phyloP scores from a whole-genome alignment of 2,797 vertebrate species.

The Botia kubotai region DNA sequence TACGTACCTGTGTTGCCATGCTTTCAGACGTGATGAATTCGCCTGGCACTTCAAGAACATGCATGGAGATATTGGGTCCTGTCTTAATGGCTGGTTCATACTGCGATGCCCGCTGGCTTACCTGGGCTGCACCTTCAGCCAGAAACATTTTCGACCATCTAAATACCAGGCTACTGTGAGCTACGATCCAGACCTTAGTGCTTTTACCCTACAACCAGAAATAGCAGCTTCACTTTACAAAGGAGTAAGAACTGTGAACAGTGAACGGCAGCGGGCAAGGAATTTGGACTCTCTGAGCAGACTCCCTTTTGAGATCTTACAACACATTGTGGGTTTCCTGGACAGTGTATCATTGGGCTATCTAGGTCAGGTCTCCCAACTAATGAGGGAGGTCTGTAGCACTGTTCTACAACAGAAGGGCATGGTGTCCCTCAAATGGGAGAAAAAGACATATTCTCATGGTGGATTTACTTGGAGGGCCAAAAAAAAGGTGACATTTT shows the following conservation, averaged over 20 bases:
- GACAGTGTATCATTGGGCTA: conserved; percentile 92
- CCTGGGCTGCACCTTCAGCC: conserved; percentile 90
- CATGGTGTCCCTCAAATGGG: conserved; percentile 92
- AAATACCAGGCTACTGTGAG: conserved; percentile 80
- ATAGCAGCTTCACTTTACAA: conserved; percentile 72
- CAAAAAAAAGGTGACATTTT: conserved; percentile 45
- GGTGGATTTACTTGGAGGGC: conserved; percentile 86
- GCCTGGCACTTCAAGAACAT: conserved; percentile 89
- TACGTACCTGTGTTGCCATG: conserved; percentile 88
- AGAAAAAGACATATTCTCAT: conserved; percentile 85
- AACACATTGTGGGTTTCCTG: conserved; percentile 88
- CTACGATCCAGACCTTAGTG: conserved; percentile 77
- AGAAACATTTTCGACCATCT: conserved; percentile 84
- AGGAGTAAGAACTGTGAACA: conserved; percentile 59
- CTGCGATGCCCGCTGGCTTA: conserved; percentile 91
- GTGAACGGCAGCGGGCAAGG: conserved; percentile 61
- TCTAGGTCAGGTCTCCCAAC: conserved; percentile 87
- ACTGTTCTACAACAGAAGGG: conserved; percentile 89
- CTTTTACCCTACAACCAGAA: conserved; percentile 80
- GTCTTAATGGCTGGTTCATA: conserved; percentile 89
- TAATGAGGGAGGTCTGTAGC: conserved; percentile 91
- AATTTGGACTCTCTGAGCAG: conserved; percentile 78
- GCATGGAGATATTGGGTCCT: conserved; percentile 89
- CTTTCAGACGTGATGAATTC: conserved; percentile 89
- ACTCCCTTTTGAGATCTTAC: conserved; percentile 89